phyloP scores from a whole-genome alignment of 2,797 vertebrate species.

The Microhierax caerulescens region DNA sequence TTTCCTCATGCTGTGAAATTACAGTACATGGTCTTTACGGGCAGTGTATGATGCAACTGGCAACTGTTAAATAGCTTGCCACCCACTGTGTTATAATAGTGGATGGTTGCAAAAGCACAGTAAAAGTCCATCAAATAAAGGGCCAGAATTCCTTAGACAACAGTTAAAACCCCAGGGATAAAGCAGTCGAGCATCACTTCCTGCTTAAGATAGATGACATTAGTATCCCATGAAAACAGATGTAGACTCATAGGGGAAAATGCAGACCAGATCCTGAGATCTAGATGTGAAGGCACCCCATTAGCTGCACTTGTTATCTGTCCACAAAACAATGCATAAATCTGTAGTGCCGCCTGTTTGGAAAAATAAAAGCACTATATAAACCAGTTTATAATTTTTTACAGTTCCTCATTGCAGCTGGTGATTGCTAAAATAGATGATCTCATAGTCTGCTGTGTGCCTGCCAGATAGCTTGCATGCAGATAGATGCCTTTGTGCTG shows the following conservation, averaged over 20 bases:
- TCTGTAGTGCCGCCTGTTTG: constrained; percentile 46
- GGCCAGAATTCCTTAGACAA: constrained; percentile 63
- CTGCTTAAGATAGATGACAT: constrained; percentile 69
- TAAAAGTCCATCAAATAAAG: constrained; percentile 66
- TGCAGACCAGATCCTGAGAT: background rate
- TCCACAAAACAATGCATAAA: constrained; percentile 60
- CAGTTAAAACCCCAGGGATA: constrained; percentile 67
- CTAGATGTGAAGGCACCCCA: background rate
- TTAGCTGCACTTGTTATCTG: constrained; percentile 53
- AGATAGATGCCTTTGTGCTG: constrained; percentile 81
- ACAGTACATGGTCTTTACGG: constrained; percentile 1
- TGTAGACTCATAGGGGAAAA: background rate
- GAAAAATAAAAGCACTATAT: constrained; percentile 67
- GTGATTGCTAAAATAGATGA: constrained; percentile 75
- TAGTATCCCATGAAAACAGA: constrained; percentile 44
- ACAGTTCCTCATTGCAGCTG: constrained; percentile 73
- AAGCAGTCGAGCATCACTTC: constrained; percentile 72
- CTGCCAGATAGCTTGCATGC: constrained; percentile 79
- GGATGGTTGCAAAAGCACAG: constrained; percentile 52
- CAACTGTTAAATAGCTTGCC: constrained; percentile 51
- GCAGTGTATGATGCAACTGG: constrained; percentile 34
- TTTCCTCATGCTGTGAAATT: constrained; percentile 48
- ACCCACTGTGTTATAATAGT: constrained; percentile 55
- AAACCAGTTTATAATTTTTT: constrained; percentile 79
- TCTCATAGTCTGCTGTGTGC: constrained; percentile 73